Conservation (phyloP, 2,888 invertebrate genomes). For the Helobdella robusta region DNA sequence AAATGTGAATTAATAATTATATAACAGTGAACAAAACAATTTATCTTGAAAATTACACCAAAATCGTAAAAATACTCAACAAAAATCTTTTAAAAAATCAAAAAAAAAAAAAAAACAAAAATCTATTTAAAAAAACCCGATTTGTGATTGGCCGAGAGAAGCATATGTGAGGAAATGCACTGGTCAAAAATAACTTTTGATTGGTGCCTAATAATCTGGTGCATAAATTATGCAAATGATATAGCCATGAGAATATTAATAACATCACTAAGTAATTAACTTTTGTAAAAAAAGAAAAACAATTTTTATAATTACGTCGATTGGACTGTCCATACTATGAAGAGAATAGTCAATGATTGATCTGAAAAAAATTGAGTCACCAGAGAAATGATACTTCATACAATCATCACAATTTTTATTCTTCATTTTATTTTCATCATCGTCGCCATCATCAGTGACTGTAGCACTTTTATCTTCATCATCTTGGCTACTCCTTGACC, state of each 20-base stretch:
- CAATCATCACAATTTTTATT: no score
- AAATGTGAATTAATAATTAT: no score
- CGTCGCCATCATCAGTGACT: no score
- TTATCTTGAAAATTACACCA: background rate
- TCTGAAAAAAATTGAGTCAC: background rate
- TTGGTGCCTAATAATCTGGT: constrained; percentile 44
- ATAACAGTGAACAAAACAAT: no score
- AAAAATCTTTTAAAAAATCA: background rate
- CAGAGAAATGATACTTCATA: constrained; percentile 1
- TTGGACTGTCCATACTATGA: constrained; percentile 42
- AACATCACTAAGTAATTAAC: background rate
- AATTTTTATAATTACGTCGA: constrained; percentile 45
- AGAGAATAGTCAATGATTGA: constrained; percentile 17
- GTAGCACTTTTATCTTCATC: no score
- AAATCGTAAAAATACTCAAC: background rate
- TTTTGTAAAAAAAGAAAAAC: no score
- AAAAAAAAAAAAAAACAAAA: background rate
- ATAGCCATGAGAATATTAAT: background rate
- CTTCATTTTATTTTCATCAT: no score
- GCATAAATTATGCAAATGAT: background rate
- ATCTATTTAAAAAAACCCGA: constrained; percentile 32
- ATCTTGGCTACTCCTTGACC: no score
- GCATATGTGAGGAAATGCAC: constrained; percentile 41
- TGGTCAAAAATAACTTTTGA: constrained; percentile 44
- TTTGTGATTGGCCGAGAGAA: constrained; percentile 32